A percentile compares a stretch with the other conserved stretches of the same genome.
phyloP scores from a whole-genome alignment of 2,888 invertebrate genomes.

The Exephanes ischioxanthus region DNA sequence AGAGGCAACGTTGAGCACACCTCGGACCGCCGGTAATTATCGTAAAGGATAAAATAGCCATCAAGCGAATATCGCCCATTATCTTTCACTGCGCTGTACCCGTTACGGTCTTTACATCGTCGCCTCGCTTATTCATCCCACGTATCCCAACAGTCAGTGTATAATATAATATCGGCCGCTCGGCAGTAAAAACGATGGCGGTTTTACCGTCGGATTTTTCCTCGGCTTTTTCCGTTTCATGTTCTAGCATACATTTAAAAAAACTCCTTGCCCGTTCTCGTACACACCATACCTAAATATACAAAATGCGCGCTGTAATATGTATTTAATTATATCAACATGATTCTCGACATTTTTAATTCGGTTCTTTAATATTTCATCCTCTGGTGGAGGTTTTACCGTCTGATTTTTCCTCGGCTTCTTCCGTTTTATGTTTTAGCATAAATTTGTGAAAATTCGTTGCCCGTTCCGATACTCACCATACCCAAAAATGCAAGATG shows the following conservation, averaged over 20 bases:
- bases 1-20: slow-evolving; percentile 23
- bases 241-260: neutral
- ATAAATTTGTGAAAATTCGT: no score
- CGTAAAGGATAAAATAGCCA: slow-evolving; percentile 72
- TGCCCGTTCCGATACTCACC: no score
- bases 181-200: neutral
- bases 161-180: neutral
- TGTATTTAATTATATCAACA: no score
- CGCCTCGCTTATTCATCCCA: slow-evolving; percentile 45
- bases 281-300: no score
- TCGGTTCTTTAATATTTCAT: slow-evolving; percentile 37
- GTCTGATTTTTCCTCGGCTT: neutral
- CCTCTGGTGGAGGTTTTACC: neutral
- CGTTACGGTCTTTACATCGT: slow-evolving; percentile 36
- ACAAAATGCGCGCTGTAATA: no score
- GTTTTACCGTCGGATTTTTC: slow-evolving; percentile 1
- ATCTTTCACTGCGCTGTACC: slow-evolving; percentile 49
- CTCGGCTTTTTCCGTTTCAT: neutral
- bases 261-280: neutral
- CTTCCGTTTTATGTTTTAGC: no score
- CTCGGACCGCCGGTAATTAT: slow-evolving; percentile 62
- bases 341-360: slow-evolving; percentile 3
- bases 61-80: slow-evolving; percentile 70
- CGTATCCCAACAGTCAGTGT: neutral
- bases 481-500: no score